Percentiles rank a stretch among this genome's conserved stretches.
Evolutionary conservation across 2,888 invertebrate genomes (phyloP).

Genomic region (Tromatobia lineatoria): DNA sequence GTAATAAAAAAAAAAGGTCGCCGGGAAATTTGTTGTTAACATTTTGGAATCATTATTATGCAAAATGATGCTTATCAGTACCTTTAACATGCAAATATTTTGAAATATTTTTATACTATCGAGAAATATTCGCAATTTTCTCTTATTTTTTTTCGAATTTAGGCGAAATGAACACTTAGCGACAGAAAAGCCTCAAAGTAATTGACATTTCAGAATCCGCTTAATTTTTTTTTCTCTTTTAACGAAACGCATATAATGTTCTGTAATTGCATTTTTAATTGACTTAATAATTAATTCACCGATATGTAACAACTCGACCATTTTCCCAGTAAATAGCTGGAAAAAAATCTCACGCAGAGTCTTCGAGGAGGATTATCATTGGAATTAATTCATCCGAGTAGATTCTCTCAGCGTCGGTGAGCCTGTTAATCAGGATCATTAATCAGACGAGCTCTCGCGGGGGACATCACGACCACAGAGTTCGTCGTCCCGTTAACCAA

Average conservation of each 20-base stretch:
- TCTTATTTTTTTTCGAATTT: too few relatives aligned
- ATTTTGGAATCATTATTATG: too few relatives aligned
- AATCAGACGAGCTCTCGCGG: slow-evolving; percentile 42
- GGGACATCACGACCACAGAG: slow-evolving; percentile 52
- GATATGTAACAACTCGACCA: background rate
- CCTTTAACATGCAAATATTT: too few relatives aligned
- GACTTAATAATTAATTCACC: background rate
- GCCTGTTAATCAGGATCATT: slow-evolving; percentile 53
- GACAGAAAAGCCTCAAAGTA: too few relatives aligned
- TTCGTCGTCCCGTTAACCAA: slow-evolving; percentile 62
- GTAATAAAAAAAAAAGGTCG: too few relatives aligned
- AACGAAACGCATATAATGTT: background rate
- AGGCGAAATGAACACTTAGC: too few relatives aligned
- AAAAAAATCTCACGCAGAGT: background rate
- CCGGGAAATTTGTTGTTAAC: too few relatives aligned
- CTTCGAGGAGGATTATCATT: slow-evolving; percentile 1
- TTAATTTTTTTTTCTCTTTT: too few relatives aligned
- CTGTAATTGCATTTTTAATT: background rate
- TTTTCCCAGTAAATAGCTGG: background rate
- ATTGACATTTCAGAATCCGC: too few relatives aligned
- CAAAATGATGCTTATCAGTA: too few relatives aligned
- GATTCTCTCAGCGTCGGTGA: background rate
- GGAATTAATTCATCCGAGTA: background rate
- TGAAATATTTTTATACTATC: too few relatives aligned
- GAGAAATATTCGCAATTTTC: too few relatives aligned